Evolutionary conservation across 1,140 invertebrate genomes (phyloP).

Genomic region (Formica exsecta): DNA sequence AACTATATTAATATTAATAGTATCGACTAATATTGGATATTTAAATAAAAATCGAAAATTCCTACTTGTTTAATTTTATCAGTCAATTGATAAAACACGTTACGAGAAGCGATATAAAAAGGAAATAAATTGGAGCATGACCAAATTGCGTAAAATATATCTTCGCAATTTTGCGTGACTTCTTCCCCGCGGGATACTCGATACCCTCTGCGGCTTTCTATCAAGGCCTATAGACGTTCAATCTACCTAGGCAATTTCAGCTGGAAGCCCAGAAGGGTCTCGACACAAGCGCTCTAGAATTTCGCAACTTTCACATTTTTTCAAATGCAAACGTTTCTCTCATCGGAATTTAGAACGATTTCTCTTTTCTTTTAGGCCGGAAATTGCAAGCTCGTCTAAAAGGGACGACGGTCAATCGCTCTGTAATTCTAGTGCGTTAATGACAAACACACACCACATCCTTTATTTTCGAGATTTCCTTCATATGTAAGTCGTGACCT

Average conservation of each 20-base stretch:
- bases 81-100: background rate
- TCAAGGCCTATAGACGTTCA: conserved; percentile 56
- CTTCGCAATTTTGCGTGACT: conserved; percentile 79
- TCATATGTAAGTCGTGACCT: background rate
- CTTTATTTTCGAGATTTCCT: background rate
- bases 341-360: conserved; percentile 40
- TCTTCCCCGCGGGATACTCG: conserved; percentile 72
- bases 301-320: conserved; percentile 84
- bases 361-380: conserved; percentile 45
- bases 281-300: background rate
- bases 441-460: background rate
- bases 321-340: conserved; percentile 70
- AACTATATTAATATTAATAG: background rate
- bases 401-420: conserved; percentile 33
- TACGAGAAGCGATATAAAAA: background rate
- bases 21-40: background rate
- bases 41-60: conserved; percentile 2
- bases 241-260: conserved; percentile 11
- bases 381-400: background rate
- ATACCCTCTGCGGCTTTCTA: conserved; percentile 74
- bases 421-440: background rate
- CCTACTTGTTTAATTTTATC: background rate
- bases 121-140: conserved; percentile 4
- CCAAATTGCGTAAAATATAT: conserved; percentile 24
- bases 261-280: conserved; percentile 24